A percentile compares a stretch with the other conserved stretches of the same genome.
Conservation (phyloP, 2,797 vertebrate genomes). For the Microchirus variegatus region DNA sequence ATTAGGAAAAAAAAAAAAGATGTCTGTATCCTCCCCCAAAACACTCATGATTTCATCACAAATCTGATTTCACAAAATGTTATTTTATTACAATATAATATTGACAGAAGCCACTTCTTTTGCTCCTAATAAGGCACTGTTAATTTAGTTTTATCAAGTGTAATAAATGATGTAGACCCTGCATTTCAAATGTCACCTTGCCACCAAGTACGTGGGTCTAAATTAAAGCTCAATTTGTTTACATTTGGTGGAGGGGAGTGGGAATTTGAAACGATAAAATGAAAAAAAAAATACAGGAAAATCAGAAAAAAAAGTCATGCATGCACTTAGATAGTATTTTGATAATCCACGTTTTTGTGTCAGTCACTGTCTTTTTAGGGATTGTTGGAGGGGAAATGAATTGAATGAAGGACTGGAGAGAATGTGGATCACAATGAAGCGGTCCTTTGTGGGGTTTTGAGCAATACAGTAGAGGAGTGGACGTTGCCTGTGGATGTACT, state of each 20-base stretch:
- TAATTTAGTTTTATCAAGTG: slow-evolving; percentile 31
- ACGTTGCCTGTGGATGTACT: slow-evolving; percentile 78
- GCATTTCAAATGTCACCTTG: slow-evolving; percentile 37
- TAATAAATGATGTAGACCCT: slow-evolving; percentile 39
- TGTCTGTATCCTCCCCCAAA: slow-evolving; percentile 31
- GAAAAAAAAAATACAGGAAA: slow-evolving; percentile 16
- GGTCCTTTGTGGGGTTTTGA: slow-evolving; percentile 61
- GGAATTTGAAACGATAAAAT: slow-evolving; percentile 20
- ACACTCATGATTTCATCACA: slow-evolving; percentile 34
- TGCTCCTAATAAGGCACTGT: slow-evolving; percentile 45
- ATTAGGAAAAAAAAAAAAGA: slow-evolving; percentile 20
- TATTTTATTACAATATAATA: slow-evolving; percentile 9
- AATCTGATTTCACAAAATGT: slow-evolving; percentile 20
- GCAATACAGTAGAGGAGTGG: slow-evolving; percentile 72
- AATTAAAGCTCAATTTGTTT: slow-evolving; percentile 59
- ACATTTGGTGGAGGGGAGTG: slow-evolving; percentile 46
- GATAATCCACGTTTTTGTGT: slow-evolving; percentile 75
- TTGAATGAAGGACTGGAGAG: slow-evolving; percentile 42
- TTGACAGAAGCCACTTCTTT: slow-evolving; percentile 31
- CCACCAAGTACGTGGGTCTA: slow-evolving; percentile 32
- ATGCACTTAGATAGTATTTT: slow-evolving; percentile 74
- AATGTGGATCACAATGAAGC: slow-evolving; percentile 56
- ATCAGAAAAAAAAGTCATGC: slow-evolving; percentile 62
- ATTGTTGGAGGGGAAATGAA: slow-evolving; percentile 51
- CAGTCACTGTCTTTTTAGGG: slow-evolving; percentile 72